These are phyloP conservation scores for Epicauta chinensis DNA, from an alignment of 1,140 invertebrate genomes.

Conservation along the genomic window DNA sequence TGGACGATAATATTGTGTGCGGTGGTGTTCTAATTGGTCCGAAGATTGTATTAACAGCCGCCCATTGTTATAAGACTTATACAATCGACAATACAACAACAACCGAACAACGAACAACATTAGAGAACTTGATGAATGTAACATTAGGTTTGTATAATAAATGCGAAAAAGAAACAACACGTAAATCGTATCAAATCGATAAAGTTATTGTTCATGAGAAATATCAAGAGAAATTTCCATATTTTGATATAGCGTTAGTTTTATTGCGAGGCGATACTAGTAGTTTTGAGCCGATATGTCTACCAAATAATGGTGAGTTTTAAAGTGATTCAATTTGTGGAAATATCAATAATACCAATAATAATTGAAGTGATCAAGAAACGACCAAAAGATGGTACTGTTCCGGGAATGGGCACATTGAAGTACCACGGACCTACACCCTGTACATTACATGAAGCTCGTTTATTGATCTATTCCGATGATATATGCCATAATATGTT, in stretches of 20 bases:
- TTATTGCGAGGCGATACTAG: slow-evolving; percentile 23
- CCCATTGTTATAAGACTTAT: slow-evolving; percentile 36
- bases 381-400: slow-evolving; percentile 1
- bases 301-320: slow-evolving; percentile 20
- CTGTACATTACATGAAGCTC: slow-evolving; percentile 21
- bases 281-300: slow-evolving; percentile 27
- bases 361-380: slow-evolving; percentile 6
- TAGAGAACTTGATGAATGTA: slow-evolving; percentile 31
- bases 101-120: slow-evolving; percentile 20
- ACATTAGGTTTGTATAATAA: slow-evolving; percentile 34
- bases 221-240: slow-evolving; percentile 30
- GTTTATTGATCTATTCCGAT: slow-evolving; percentile 22
- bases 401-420: slow-evolving; percentile 18
- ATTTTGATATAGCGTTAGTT: slow-evolving; percentile 34
- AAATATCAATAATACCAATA: slow-evolving; percentile 1
- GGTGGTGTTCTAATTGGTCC: slow-evolving; percentile 34
- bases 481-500: slow-evolving; percentile 21
- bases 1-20: slow-evolving; percentile 25
- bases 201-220: slow-evolving; percentile 35
- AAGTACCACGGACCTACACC: slow-evolving; percentile 8
- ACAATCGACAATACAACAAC: background rate
- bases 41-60: slow-evolving; percentile 32
- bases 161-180: slow-evolving; percentile 28
- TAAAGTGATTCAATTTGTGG: slow-evolving; percentile 5
- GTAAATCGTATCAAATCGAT: slow-evolving; percentile 21